Base-by-base conservation (phyloP, 1,140 invertebrate species). In the Trialeurodes vaporariorum region DNA sequence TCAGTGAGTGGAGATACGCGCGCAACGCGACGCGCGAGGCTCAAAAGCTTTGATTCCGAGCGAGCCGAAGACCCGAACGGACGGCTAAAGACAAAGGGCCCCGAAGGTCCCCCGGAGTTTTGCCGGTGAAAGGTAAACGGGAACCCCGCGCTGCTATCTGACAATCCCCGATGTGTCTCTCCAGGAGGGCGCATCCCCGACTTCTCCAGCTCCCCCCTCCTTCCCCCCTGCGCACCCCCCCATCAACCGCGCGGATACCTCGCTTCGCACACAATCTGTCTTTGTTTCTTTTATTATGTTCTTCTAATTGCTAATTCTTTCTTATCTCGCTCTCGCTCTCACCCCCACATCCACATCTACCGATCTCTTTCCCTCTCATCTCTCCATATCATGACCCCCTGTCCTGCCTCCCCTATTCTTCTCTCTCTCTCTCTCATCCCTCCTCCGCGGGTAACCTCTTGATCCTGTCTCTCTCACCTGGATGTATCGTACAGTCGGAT, bases 251-350 rank as follows among this genome's bases (percentile, higher is more conserved):
- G 34, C n/a, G n/a, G n/a, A 17, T 49, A 49, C 34, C 34, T 17
- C 17, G 34, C 34, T 49, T 49, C 34, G 34, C 34, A 49, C 34
- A 49, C 34, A 49, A 49, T 49, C 34, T 49, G 34, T 49, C 34
- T 49, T 49, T 49, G 34, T 49, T 49, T 49, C 34, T 49, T 49
- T 49, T 49, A 49, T 49, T 49, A 49, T 49, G 34, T 49, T 49
- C 34, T 49, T 49, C 34, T 49, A 49, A 49, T 49, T 49, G 34
- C 34, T 49, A 49, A 49, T 49, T 49, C 34, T 49, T 49, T 49
- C 34, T 49, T 49, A 49, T 49, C 34, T 49, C 17, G 5, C 34
- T 49, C 34, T 49, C 34, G 5, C 17, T 17, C 34, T 49, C 34
- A 49, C 34, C 34, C 17, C 34, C 34, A 17, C n/a, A n/a, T n/a